phyloP scores from a whole-genome alignment of 2,113 vertebrate genomes.

The Burhinus bistriatus region DNA sequence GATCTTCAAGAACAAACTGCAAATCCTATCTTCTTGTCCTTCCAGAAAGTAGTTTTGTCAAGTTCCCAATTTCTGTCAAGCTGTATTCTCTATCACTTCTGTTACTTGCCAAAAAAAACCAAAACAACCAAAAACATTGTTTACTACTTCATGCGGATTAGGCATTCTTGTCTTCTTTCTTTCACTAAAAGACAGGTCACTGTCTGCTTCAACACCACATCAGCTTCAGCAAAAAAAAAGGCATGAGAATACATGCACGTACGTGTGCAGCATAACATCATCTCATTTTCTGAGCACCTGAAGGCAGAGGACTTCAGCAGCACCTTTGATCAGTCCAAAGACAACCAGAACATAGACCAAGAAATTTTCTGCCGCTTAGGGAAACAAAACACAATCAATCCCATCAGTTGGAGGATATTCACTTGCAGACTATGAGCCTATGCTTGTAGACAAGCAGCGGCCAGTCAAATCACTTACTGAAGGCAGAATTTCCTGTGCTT shows the following conservation, averaged over 20 bases:
- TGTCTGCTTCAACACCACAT: accelerated
- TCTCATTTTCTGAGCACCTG: neutral
- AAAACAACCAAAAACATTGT: neutral
- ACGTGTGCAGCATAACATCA: accelerated
- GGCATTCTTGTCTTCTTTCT: neutral
- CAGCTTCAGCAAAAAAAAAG: neutral
- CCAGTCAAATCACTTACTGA: neutral
- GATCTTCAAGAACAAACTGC: neutral
- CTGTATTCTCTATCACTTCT: neutral
- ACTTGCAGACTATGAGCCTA: neutral
- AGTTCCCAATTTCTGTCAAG: neutral
- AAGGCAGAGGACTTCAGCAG: neutral
- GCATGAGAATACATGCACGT: accelerated
- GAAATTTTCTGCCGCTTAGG: neutral
- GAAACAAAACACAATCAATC: neutral
- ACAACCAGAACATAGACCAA: neutral
- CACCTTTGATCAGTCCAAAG: neutral
- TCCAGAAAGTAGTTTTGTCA: neutral
- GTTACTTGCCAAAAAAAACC: neutral
- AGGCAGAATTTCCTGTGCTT: neutral
- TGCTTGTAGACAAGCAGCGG: neutral
- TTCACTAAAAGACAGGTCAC: neutral
- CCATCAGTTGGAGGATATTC: neutral
- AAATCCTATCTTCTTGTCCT: neutral
- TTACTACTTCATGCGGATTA: neutral